Conservation (phyloP, 2,888 invertebrate genomes). For the Pardosa pseudoannulata region DNA sequence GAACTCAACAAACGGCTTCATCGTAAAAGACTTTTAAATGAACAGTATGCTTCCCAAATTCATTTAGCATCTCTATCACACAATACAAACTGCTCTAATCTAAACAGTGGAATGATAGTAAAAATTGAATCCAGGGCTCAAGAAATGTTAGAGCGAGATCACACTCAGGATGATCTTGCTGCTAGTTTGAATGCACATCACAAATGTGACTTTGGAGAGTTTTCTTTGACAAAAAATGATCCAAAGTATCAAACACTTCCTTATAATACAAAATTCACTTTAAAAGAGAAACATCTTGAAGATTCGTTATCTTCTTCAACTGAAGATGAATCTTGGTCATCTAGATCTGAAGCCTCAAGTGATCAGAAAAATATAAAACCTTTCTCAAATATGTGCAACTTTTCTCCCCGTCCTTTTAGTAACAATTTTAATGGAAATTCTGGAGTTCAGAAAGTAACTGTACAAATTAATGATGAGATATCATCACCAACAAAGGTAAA, state of each 20-base stretch:
- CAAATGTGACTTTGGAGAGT: conserved; percentile 77
- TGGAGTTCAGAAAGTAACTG: background rate
- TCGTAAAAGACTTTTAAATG: conserved; percentile 90
- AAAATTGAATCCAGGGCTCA: conserved; percentile 78
- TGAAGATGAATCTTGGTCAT: conserved; percentile 61
- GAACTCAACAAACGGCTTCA: conserved; percentile 94
- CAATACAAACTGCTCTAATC: conserved; percentile 8
- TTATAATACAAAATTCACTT: conserved; percentile 88
- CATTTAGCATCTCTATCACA: conserved; percentile 48
- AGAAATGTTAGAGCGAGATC: conserved; percentile 49
- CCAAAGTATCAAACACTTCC: conserved; percentile 94
- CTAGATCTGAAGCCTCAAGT: conserved; percentile 23
- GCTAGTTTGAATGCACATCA: conserved; percentile 68
- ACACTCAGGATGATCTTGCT: conserved; percentile 73
- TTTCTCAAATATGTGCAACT: conserved; percentile 37
- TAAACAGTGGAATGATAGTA: conserved; percentile 40
- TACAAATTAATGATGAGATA: background rate
- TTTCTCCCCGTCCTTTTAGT: conserved; percentile 45
- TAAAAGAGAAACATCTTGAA: conserved; percentile 68
- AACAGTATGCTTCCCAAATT: conserved; percentile 83
- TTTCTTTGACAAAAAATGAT: conserved; percentile 89
- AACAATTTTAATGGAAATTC: background rate
- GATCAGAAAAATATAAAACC: conserved; percentile 31
- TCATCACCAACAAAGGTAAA: no score
- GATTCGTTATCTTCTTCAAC: conserved; percentile 47